Evolutionary conservation across 2,113 vertebrate species (phyloP), one percentile per base, ranked within the genome.

Genomic region (Hemicordylus capensis): DNA sequence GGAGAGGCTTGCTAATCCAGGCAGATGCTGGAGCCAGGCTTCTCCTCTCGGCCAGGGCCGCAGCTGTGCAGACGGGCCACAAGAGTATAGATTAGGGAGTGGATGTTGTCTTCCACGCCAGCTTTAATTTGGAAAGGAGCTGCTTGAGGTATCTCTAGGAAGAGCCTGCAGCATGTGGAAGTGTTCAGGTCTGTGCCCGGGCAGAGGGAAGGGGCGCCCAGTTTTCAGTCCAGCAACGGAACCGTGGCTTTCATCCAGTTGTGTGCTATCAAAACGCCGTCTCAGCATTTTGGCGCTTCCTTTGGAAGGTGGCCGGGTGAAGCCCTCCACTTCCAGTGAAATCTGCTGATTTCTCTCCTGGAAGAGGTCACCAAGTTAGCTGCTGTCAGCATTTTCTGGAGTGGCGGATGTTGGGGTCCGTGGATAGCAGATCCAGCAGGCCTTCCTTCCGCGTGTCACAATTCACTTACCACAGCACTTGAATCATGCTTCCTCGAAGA

Each of bases 251-350:
- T 84, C 94, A 97, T 98, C 98, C 97, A 98, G 97, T 97, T 95
- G 94, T 96, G 94, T 89, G 92, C 90, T 80, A 48, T 83, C 92
- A 89, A 92, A 91, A 87, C 80, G 97, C 96, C 20, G 92, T 90
- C 95, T 98, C 98, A 98, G 98, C 98, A 97, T 88, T 98, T 96
- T 5, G 88, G 95, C 96, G 96, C 97, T 98, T 98, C 97, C 96
- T 97, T 95, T 6, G n/a, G 87, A 91, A 89, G 89, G 88, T 87
- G 88, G 90, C 86, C 90, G 85, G 89, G 91, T 90, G 94, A 86
- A 75, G 76, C 73, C 61, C 58, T 76, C 70, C 89, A 96, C 95
- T 95, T 97, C 96, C 96, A 95, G 96, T 93, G 92, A 93, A 96
- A 96, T 96, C 88, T 95, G 90, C 92, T 87, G 54, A 91, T 31